Evolutionary conservation across 2,113 vertebrate genomes (phyloP).

Genomic region (Gallinago paraguaiae): DNA sequence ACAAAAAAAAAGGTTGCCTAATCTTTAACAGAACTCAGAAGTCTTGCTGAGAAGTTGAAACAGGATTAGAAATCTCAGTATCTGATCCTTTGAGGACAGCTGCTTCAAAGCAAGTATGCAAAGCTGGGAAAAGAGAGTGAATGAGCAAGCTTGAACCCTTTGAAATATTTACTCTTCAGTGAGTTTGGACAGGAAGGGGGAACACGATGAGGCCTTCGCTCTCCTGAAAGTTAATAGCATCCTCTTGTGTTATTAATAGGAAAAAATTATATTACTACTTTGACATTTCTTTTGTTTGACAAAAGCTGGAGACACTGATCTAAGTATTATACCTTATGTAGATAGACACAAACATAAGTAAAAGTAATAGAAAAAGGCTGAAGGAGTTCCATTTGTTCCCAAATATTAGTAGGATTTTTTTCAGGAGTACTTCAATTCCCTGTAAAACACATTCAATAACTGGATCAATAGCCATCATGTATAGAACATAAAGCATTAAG

Average conservation of each 20-base stretch:
- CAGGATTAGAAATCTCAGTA: constrained; percentile 34
- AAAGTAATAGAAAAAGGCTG: background rate
- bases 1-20: background rate
- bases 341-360: background rate
- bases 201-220: background rate
- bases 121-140: background rate
- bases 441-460: background rate
- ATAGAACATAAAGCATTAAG: background rate
- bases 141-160: constrained; percentile 21
- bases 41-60: constrained; percentile 51
- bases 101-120: constrained; percentile 31
- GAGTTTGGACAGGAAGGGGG: background rate
- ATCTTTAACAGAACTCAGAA: constrained; percentile 30
- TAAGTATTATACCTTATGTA: background rate
- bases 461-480: background rate
- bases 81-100: constrained; percentile 31
- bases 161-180: constrained; percentile 24
- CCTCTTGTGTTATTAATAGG: constrained; percentile 10
- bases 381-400: background rate
- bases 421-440: background rate
- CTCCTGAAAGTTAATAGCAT: background rate
- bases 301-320: background rate
- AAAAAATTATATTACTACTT: background rate
- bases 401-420: background rate
- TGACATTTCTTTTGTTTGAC: background rate